Percentiles rank a stretch among this genome's conserved stretches.
phyloP scores from a whole-genome alignment of 2,113 vertebrate species.

The Melanocharis versteri region DNA sequence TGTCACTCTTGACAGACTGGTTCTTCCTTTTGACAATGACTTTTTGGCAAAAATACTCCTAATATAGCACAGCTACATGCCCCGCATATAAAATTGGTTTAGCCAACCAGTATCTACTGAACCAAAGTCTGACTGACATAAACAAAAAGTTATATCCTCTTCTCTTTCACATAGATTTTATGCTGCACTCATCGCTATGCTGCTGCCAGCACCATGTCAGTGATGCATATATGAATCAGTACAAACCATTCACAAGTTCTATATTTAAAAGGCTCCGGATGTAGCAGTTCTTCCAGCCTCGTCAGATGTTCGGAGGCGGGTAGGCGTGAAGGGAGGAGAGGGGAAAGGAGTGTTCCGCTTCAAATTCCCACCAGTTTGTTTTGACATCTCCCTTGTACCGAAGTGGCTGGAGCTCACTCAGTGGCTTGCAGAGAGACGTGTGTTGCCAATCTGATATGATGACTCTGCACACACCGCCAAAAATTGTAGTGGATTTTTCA shows the following conservation, averaged over 20 bases:
- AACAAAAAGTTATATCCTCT: conserved; percentile 53
- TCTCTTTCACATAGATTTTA: conserved; percentile 50
- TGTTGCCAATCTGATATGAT: conserved; percentile 67
- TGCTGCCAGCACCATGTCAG: conserved; percentile 62
- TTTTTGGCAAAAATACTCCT: not conserved
- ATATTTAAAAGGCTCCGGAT: conserved; percentile 68
- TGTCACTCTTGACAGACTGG: not conserved
- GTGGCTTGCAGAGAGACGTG: conserved; percentile 29
- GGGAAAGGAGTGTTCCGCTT: conserved; percentile 61
- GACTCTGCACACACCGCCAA: conserved; percentile 68
- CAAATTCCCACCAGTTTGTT: conserved; percentile 60
- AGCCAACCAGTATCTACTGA: not conserved
- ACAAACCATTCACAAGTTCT: conserved; percentile 67
- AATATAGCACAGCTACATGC: not conserved
- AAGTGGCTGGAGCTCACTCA: conserved; percentile 67
- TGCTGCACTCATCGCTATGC: conserved; percentile 50
- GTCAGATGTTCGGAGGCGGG: conserved; percentile 63
- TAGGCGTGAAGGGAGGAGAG: conserved; percentile 63
- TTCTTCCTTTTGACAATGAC: not conserved
- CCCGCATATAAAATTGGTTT: not conserved
- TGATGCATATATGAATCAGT: conserved; percentile 70
- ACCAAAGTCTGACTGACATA: conserved; percentile 53
- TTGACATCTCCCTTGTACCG: conserved; percentile 69
- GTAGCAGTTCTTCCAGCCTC: conserved; percentile 64
- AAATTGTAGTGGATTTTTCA: conserved; percentile 65